These are phyloP conservation scores for Carduelis carduelis DNA, from an alignment of 2,797 vertebrate species.

Conservation along the genomic window DNA sequence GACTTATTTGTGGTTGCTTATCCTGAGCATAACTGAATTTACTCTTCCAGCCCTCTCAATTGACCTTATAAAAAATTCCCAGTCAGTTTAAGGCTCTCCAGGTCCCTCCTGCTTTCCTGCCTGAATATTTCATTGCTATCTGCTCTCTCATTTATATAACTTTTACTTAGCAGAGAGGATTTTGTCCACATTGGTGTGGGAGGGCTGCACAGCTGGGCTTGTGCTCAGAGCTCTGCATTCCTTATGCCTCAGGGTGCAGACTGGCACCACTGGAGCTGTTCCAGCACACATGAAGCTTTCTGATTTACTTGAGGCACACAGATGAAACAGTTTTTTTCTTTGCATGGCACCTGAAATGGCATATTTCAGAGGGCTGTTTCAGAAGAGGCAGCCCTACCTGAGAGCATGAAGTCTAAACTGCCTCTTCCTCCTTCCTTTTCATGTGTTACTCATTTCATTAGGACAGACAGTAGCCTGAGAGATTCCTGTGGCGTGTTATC, in stretches of 20 bases:
- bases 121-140: neutral
- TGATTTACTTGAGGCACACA: neutral
- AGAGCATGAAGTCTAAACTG: neutral
- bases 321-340: neutral
- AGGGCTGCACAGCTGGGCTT: neutral
- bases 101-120: neutral
- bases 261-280: neutral
- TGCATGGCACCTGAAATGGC: neutral
- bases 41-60: neutral
- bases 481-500: neutral
- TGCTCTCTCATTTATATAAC: neutral
- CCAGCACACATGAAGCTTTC: neutral
- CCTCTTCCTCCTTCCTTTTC: neutral
- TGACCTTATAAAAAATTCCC: neutral
- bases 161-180: neutral
- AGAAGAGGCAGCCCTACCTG: neutral
- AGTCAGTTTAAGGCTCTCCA: neutral
- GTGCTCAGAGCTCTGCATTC: neutral
- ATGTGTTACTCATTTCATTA: neutral
- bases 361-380: neutral
- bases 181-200: neutral
- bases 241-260: neutral
- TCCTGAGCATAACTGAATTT: neutral
- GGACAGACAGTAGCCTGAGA: neutral
- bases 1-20: neutral